Evolutionary conservation across 2,797 vertebrate genomes (phyloP).

Genomic region (Lophotriccus pileatus): DNA sequence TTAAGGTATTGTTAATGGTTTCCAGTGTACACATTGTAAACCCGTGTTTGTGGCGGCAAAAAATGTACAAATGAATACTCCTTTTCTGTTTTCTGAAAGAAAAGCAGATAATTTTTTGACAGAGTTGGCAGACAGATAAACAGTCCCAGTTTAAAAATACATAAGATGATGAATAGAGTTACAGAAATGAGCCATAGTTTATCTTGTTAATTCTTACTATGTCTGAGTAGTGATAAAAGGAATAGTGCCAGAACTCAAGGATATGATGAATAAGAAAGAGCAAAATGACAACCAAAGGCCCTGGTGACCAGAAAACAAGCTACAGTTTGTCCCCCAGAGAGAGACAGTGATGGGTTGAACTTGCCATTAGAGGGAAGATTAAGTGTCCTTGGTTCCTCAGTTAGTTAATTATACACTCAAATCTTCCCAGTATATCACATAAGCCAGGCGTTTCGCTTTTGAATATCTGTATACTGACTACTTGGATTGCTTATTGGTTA

Average conservation of each 20-base stretch:
- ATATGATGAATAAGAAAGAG: constrained; percentile 85
- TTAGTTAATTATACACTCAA: constrained; percentile 95
- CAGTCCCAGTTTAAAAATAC: constrained; percentile 39
- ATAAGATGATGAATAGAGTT: constrained; percentile 81
- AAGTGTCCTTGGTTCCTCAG: constrained; percentile 87
- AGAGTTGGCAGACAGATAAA: neutral
- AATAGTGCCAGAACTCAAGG: constrained; percentile 82
- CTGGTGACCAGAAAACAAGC: constrained; percentile 84
- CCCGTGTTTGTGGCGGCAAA: neutral
- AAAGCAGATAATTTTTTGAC: neutral
- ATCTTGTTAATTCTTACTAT: constrained; percentile 85
- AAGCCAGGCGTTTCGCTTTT: constrained; percentile 82
- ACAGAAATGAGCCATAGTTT: constrained; percentile 75
- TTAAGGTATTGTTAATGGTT: neutral
- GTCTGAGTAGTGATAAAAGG: constrained; percentile 87
- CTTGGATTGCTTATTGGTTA: constrained; percentile 95
- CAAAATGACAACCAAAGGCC: constrained; percentile 86
- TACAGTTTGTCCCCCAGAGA: constrained; percentile 84
- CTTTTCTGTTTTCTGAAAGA: neutral
- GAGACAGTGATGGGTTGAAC: constrained; percentile 83
- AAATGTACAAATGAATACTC: neutral
- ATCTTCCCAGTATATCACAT: constrained; percentile 79
- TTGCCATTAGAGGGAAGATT: constrained; percentile 93
- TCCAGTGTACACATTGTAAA: neutral
- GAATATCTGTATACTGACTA: constrained; percentile 79